Evolutionary conservation across 1,140 invertebrate genomes (phyloP).

Genomic region (Pogonomyrmex barbatus): DNA sequence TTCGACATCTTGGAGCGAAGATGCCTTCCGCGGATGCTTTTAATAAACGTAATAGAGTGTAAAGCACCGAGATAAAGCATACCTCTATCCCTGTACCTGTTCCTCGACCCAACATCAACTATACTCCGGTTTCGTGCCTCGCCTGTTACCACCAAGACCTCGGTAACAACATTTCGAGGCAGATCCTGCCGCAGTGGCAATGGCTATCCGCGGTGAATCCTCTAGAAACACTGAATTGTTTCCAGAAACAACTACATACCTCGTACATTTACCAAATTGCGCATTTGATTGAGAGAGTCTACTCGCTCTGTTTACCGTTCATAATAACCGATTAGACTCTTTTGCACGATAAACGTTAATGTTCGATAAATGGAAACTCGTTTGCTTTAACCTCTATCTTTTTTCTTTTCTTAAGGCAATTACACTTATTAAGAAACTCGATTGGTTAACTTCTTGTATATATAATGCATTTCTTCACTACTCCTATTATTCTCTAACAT

Average conservation of each 20-base stretch:
- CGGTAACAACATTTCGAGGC: constrained; percentile 19
- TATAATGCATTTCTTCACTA: not conserved
- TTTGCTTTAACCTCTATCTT: not conserved
- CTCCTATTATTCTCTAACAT: not conserved
- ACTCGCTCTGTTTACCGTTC: not conserved
- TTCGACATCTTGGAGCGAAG: constrained; percentile 47
- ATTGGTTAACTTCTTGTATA: not conserved
- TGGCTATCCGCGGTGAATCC: constrained; percentile 22
- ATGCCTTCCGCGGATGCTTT: constrained; percentile 66
- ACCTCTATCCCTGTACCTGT: constrained; percentile 61
- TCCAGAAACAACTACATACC: constrained; percentile 53
- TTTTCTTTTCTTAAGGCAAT: not conserved
- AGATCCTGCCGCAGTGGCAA: constrained; percentile 25
- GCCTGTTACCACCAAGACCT: constrained; percentile 55
- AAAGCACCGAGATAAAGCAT: constrained; percentile 80
- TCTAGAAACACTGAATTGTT: constrained; percentile 56
- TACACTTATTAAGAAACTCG: not conserved
- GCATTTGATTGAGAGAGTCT: constrained; percentile 3
- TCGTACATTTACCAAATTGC: constrained; percentile 44
- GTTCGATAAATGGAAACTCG: not conserved
- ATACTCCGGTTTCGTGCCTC: constrained; percentile 49
- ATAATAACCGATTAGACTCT: not conserved
- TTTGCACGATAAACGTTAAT: not conserved
- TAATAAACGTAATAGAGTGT: constrained; percentile 80
- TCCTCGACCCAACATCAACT: constrained; percentile 67